These are phyloP conservation scores for Pristionchus entomophagus DNA, from an alignment of 2,888 invertebrate species.

Conservation along the genomic window DNA sequence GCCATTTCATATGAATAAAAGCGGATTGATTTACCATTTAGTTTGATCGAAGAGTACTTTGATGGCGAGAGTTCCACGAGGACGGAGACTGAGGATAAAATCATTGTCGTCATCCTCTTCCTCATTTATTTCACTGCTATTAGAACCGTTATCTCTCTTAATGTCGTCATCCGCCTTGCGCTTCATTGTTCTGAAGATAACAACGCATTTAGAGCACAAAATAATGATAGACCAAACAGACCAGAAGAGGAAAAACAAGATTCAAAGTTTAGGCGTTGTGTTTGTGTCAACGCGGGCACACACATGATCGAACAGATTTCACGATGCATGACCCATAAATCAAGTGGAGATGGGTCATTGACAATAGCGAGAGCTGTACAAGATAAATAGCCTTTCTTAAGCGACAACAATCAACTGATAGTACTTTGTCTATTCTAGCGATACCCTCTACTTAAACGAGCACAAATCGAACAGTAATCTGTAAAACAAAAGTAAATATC, in stretches of 20 bases:
- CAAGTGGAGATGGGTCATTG: too few relatives aligned
- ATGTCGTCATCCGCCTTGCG: neutral
- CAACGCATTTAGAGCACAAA: too few relatives aligned
- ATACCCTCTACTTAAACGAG: too few relatives aligned
- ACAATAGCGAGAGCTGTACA: too few relatives aligned
- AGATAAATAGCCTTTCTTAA: too few relatives aligned
- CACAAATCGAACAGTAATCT: neutral
- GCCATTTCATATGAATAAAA: neutral
- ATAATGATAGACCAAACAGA: too few relatives aligned
- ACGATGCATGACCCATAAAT: neutral
- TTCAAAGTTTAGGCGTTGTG: neutral
- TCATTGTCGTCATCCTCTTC: slow-evolving; percentile 24
- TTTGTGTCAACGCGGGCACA: neutral
- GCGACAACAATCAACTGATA: too few relatives aligned
- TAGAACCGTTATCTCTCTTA: too few relatives aligned
- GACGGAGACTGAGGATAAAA: slow-evolving; percentile 7
- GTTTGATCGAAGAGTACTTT: neutral
- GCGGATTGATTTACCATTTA: neutral
- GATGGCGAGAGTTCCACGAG: neutral
- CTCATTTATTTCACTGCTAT: neutral
- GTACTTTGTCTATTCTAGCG: too few relatives aligned
- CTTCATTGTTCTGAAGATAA: slow-evolving; percentile 25
- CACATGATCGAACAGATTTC: neutral
- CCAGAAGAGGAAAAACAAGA: neutral
- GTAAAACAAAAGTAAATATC: too few relatives aligned